These are phyloP conservation scores for Ips nitidus DNA, from an alignment of 1,140 invertebrate species.

Conservation along the genomic window DNA sequence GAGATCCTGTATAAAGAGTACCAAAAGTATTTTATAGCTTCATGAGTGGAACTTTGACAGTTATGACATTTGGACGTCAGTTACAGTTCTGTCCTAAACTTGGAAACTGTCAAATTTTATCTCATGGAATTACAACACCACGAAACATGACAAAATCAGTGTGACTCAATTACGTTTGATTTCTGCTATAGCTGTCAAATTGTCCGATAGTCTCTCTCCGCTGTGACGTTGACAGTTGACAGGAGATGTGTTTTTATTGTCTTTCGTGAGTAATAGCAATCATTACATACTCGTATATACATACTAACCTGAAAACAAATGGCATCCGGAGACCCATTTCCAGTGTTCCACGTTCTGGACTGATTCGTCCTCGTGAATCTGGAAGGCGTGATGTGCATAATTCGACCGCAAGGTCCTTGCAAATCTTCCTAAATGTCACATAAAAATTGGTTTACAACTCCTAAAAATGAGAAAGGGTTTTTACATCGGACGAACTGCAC, in stretches of 20 bases:
- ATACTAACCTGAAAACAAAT: constrained; percentile 72
- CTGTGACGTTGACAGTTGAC: too few species aligned
- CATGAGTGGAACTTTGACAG: too few species aligned
- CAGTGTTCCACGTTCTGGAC: constrained; percentile 93
- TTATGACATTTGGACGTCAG: too few species aligned
- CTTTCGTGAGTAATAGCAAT: neutral
- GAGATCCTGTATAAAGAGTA: too few species aligned
- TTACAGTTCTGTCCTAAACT: too few species aligned
- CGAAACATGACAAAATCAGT: neutral
- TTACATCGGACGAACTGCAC: constrained; percentile 63
- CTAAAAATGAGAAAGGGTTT: constrained; percentile 1
- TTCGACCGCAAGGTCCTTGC: constrained; percentile 63
- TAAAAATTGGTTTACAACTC: constrained; percentile 16
- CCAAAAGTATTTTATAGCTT: too few species aligned
- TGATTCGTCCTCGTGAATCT: constrained; percentile 88
- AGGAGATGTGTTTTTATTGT: neutral
- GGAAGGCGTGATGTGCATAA: constrained; percentile 82
- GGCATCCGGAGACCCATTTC: constrained; percentile 94
- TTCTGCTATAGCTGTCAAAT: neutral
- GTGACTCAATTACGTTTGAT: too few species aligned
- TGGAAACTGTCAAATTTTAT: too few species aligned
- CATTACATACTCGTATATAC: too few species aligned
- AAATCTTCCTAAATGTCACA: constrained; percentile 60
- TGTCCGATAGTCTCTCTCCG: too few species aligned
- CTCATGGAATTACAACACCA: neutral